These are phyloP conservation scores for Glomeris maerens DNA, from an alignment of 1,140 invertebrate genomes.

Conservation along the genomic window DNA sequence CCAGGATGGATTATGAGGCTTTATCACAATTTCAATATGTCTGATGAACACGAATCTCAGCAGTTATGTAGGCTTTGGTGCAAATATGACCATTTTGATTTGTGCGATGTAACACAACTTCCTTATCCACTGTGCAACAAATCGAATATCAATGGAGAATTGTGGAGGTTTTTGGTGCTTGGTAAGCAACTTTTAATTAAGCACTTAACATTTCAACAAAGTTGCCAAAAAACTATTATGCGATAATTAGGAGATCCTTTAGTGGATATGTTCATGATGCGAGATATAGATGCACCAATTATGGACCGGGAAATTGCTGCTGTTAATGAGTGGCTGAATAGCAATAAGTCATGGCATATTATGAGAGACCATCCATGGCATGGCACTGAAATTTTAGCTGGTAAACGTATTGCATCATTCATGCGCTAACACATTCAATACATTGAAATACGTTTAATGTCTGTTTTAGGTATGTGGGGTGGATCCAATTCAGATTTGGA, in stretches of 20 bases:
- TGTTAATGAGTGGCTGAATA: conserved; percentile 22
- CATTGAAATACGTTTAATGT: no score
- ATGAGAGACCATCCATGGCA: conserved; percentile 25
- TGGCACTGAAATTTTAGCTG: conserved; percentile 5
- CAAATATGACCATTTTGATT: neutral
- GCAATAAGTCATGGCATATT: conserved; percentile 21
- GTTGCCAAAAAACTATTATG: no score
- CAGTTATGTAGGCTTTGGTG: neutral
- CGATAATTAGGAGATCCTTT: conserved; percentile 19
- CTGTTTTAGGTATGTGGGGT: no score
- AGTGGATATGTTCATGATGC: conserved; percentile 23
- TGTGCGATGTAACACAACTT: neutral
- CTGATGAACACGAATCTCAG: neutral
- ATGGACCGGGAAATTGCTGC: conserved; percentile 22
- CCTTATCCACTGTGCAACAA: neutral
- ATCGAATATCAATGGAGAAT: neutral
- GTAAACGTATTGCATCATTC: no score
- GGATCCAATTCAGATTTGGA: no score
- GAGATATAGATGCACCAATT: conserved; percentile 23
- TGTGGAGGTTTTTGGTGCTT: neutral
- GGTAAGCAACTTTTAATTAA: no score
- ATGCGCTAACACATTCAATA: no score
- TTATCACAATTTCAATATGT: neutral
- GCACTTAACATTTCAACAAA: no score
- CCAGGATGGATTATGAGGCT: neutral